These are phyloP conservation scores for Eristalis arbustorum DNA, from an alignment of 2,888 invertebrate genomes.

Conservation along the genomic window DNA sequence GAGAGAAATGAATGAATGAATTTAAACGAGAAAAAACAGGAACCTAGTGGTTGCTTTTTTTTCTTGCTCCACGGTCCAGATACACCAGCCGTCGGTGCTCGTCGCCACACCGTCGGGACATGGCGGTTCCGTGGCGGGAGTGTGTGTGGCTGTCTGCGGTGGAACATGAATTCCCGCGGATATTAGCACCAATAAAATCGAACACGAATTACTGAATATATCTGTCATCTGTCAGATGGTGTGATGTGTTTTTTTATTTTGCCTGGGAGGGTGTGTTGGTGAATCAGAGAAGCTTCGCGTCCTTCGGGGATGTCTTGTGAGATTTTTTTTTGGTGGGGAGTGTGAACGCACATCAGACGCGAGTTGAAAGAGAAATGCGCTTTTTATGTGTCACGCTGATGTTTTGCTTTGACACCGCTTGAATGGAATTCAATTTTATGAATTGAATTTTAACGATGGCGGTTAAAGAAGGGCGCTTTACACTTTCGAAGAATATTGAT, in stretches of 20 bases:
- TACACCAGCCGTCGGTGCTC: not conserved
- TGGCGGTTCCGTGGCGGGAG: not conserved
- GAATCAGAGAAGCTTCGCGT: not conserved
- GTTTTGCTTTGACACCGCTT: too few relatives aligned
- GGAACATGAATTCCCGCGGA: constrained; percentile 42
- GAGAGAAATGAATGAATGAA: constrained; percentile 63
- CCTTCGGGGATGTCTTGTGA: too few relatives aligned
- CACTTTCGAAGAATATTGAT: too few relatives aligned
- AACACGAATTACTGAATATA: constrained; percentile 34
- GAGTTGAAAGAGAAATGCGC: too few relatives aligned
- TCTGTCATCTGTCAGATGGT: constrained; percentile 33
- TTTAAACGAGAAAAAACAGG: constrained; percentile 46
- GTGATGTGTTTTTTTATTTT: not conserved
- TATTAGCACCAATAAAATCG: constrained; percentile 57
- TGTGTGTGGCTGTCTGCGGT: not conserved
- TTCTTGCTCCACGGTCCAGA: not conserved
- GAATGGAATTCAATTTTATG: too few relatives aligned
- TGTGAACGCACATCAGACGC: too few relatives aligned
- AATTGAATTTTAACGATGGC: too few relatives aligned
- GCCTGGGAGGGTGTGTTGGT: not conserved
- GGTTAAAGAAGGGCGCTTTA: too few relatives aligned
- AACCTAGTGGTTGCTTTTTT: constrained; percentile 55
- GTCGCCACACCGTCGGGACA: not conserved
- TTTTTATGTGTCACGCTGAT: too few relatives aligned
- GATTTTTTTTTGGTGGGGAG: too few relatives aligned